Evolutionary conservation across 2,797 vertebrate genomes (phyloP).

Genomic region (Pangasius djambal): DNA sequence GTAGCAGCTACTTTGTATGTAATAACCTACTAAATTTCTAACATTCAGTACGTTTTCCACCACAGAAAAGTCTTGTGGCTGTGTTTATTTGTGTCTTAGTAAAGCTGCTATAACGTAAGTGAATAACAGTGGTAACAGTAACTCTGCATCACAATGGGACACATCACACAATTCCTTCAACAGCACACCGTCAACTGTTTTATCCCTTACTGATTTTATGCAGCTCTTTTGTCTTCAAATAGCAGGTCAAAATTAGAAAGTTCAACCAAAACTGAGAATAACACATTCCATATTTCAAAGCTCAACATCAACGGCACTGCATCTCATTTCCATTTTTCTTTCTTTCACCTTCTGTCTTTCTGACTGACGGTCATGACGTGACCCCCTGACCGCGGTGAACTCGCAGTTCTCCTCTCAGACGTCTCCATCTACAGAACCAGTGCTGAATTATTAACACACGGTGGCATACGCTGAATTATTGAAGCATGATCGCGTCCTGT

Average conservation of each 20-base stretch:
- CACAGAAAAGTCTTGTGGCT: not conserved
- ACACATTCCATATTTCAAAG: not conserved
- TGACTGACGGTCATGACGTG: slow-evolving; percentile 26
- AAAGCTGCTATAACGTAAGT: not conserved
- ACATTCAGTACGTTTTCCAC: not conserved
- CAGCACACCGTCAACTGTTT: not conserved
- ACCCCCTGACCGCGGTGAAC: slow-evolving; percentile 39
- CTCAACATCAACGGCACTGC: not conserved
- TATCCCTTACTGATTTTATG: not conserved
- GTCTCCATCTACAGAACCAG: slow-evolving; percentile 7
- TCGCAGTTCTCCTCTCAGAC: slow-evolving; percentile 14
- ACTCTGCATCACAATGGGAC: not conserved
- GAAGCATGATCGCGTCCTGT: slow-evolving; percentile 24
- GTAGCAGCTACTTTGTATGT: not conserved
- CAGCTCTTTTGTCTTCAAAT: not conserved
- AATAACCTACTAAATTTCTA: not conserved
- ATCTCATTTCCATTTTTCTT: slow-evolving; percentile 16
- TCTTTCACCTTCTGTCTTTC: slow-evolving; percentile 9
- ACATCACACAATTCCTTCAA: not conserved
- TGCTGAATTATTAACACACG: slow-evolving; percentile 53
- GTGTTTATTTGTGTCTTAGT: not conserved
- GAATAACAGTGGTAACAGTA: not conserved
- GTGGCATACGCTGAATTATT: slow-evolving; percentile 49
- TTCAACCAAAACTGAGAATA: not conserved
- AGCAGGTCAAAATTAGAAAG: not conserved